phyloP scores from a whole-genome alignment of 2,113 vertebrate genomes.

The Chunga burmeisteri region DNA sequence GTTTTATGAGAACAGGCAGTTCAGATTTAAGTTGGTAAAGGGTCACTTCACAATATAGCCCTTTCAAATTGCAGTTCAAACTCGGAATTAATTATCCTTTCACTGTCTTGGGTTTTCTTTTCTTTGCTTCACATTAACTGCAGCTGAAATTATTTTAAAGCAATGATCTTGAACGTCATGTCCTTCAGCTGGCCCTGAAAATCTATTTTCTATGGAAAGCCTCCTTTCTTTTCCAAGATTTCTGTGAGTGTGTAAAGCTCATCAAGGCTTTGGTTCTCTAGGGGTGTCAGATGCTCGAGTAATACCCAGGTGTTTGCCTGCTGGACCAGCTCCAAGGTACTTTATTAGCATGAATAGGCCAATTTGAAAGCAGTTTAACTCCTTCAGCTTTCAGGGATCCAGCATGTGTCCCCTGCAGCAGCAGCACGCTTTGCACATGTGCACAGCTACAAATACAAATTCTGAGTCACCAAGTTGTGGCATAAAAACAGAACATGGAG shows the following conservation, averaged over 20 bases:
- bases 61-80: constrained; percentile 55
- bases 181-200: constrained; percentile 68
- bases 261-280: constrained; percentile 38
- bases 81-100: constrained; percentile 61
- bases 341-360: constrained; percentile 21
- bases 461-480: background rate
- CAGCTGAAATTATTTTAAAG: constrained; percentile 68
- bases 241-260: constrained; percentile 27
- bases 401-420: accelerated
- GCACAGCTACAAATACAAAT: background rate
- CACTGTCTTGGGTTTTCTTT: constrained; percentile 58
- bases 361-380: constrained; percentile 34
- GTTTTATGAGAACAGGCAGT: background rate
- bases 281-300: constrained; percentile 11
- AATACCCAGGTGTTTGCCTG: constrained; percentile 51
- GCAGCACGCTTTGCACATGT: accelerated
- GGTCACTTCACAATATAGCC: constrained; percentile 61
- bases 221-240: constrained; percentile 40
- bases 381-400: background rate
- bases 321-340: constrained; percentile 48
- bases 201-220: constrained; percentile 50
- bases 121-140: constrained; percentile 57
- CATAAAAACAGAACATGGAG: constrained; percentile 2
- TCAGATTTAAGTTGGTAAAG: background rate
- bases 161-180: constrained; percentile 61